Percentiles rank a stretch among this genome's conserved stretches.
Conservation (phyloP, 2,888 invertebrate species). For the Drosophila mayaguana region DNA sequence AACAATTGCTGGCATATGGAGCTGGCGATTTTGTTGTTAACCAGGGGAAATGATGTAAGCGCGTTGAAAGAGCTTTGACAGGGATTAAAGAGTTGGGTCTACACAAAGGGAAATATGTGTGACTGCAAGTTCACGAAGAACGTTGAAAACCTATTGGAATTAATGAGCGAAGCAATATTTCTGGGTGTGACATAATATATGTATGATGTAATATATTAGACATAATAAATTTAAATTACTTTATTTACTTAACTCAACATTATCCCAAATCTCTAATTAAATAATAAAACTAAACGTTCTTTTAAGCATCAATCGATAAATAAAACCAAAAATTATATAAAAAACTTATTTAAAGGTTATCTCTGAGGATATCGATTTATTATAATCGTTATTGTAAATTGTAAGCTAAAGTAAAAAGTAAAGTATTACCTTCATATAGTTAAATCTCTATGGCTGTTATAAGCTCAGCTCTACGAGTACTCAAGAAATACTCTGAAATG, state of each 20-base stretch:
- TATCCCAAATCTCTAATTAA: too few relatives aligned
- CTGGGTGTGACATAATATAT: neutral
- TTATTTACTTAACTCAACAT: too few relatives aligned
- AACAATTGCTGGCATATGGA: conserved; percentile 20
- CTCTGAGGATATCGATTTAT: too few relatives aligned
- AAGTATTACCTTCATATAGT: too few relatives aligned
- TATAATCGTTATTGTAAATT: too few relatives aligned
- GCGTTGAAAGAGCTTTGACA: neutral
- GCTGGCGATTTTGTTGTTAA: conserved; percentile 21
- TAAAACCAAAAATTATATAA: too few relatives aligned
- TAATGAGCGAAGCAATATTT: neutral
- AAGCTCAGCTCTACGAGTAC: neutral
- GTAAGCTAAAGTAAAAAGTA: too few relatives aligned
- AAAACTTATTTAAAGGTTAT: too few relatives aligned
- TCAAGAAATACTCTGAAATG: neutral
- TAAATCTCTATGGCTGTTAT: neutral
- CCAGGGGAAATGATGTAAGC: conserved; percentile 30
- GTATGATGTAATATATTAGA: too few relatives aligned
- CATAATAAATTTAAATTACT: too few relatives aligned
- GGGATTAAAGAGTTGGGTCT: neutral
- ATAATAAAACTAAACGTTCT: too few relatives aligned
- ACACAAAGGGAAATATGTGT: neutral
- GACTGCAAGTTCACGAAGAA: neutral
- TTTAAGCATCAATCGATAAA: too few relatives aligned
- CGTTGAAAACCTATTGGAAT: neutral